Percentiles rank a stretch among this genome's conserved stretches.
phyloP scores from a whole-genome alignment of 1,140 invertebrate species.

The Drosophila sp. region DNA sequence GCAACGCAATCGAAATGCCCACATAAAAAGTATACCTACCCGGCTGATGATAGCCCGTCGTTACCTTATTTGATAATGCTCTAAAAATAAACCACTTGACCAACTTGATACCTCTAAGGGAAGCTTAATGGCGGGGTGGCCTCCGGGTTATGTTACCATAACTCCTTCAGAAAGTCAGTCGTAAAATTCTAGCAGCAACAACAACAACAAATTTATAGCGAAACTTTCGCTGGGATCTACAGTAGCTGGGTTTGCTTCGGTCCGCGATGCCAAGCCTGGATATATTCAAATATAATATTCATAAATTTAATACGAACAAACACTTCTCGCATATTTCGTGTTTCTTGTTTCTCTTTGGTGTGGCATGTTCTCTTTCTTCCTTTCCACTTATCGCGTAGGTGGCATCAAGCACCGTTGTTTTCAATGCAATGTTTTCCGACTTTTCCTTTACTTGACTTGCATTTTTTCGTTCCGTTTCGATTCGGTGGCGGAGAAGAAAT shows the following conservation, averaged over 20 bases:
- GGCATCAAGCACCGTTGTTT: slow-evolving; percentile 67
- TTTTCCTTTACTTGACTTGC: slow-evolving; percentile 24
- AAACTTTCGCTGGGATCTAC: slow-evolving; percentile 41
- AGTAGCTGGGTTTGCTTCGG: background rate
- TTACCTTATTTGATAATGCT: slow-evolving; percentile 67
- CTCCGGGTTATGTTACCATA: slow-evolving; percentile 32
- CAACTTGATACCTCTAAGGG: slow-evolving; percentile 67
- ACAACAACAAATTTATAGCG: slow-evolving; percentile 63
- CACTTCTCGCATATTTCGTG: slow-evolving; percentile 75
- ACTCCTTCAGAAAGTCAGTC: slow-evolving; percentile 17
- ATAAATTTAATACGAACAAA: slow-evolving; percentile 81
- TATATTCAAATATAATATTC: slow-evolving; percentile 74
- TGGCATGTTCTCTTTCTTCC: slow-evolving; percentile 33
- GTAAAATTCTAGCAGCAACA: slow-evolving; percentile 47
- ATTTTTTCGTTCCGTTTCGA: slow-evolving; percentile 21
- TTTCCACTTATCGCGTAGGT: slow-evolving; percentile 68
- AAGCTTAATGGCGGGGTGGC: slow-evolving; percentile 48
- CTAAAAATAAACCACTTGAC: slow-evolving; percentile 66
- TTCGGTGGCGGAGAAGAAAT: slow-evolving; percentile 51
- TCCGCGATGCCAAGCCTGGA: slow-evolving; percentile 28
- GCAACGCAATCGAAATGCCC: too few relatives aligned
- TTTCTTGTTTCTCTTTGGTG: slow-evolving; percentile 20
- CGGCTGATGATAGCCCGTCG: slow-evolving; percentile 39
- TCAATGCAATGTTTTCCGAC: slow-evolving; percentile 60
- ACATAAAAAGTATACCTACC: too few relatives aligned